A percentile compares a stretch with the other conserved stretches of the same genome.
Conservation (phyloP, 2,888 invertebrate species). For the Brachynemurus nebulosus region DNA sequence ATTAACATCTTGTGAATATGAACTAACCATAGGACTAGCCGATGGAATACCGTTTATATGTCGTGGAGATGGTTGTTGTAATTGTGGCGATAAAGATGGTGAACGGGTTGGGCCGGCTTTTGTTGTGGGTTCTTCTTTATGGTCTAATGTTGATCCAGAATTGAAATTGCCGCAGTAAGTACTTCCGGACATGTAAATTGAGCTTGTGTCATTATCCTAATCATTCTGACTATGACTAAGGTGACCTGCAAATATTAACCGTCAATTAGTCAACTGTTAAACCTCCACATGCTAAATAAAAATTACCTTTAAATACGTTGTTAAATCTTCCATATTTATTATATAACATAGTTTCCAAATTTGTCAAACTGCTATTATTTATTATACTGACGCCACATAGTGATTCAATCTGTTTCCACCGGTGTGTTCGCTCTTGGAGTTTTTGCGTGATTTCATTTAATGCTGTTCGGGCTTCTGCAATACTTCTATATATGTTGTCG, state of each 20-base stretch:
- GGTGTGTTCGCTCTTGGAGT: slow-evolving; percentile 80
- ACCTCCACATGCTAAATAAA: slow-evolving; percentile 4
- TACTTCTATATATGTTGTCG: slow-evolving; percentile 91
- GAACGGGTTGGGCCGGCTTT: too few species aligned
- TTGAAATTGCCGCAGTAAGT: too few species aligned
- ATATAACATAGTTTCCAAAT: slow-evolving; percentile 66
- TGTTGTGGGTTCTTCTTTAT: too few species aligned
- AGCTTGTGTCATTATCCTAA: slow-evolving; percentile 62
- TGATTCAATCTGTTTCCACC: slow-evolving; percentile 88
- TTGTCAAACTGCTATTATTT: slow-evolving; percentile 72
- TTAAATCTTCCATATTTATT: slow-evolving; percentile 34
- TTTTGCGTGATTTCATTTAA: slow-evolving; percentile 89
- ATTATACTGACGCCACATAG: slow-evolving; percentile 85
- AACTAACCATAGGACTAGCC: slow-evolving; percentile 31
- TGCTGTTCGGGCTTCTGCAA: slow-evolving; percentile 83
- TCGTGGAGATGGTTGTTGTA: slow-evolving; percentile 21
- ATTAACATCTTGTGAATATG: slow-evolving; percentile 38
- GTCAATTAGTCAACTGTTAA: too few species aligned
- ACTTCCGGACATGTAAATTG: slow-evolving; percentile 44
- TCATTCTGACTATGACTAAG: slow-evolving; percentile 78
- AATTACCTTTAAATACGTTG: slow-evolving; percentile 44
- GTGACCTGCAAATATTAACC: slow-evolving; percentile 45
- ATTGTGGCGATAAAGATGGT: slow-evolving; percentile 5
- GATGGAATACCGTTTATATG: slow-evolving; percentile 24
- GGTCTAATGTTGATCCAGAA: too few species aligned